Base-by-base conservation (phyloP, 2,888 invertebrate genomes). In the Leptodirus hochenwartii region DNA sequence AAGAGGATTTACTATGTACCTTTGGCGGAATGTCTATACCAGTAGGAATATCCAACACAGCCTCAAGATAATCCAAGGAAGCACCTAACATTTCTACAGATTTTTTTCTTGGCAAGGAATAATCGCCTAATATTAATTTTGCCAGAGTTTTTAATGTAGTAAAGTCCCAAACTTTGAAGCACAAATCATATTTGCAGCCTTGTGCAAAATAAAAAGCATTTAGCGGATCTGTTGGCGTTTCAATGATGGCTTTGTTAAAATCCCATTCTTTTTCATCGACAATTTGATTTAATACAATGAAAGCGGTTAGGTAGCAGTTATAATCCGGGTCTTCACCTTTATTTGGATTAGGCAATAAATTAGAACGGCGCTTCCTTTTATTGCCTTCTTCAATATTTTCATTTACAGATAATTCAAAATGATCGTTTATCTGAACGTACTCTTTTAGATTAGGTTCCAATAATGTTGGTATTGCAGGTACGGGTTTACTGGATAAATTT, bases 161-260 rank as follows among this genome's bases (percentile, higher is more conserved):
- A 34, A 60, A 57, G 38, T 70, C 66, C 29, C 70, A 58, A 1
- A 49, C 40, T 38, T 62, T 59, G 42, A 67, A 70, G 41, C 64
- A 65, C 47, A 73, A 55, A 10, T 62, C 60, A 36, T 67, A 66
- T 41, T 65, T 66, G 25, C 69, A 55, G 5, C 66, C 67, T 40
- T 65, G 52, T 5, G 55, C 52, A 3, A 62, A 56, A 44, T 72
- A 73, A 50, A 68, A 70, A 38, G 58, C 51, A 38, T 69, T 68
- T 20, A 71, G 51, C 5, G 62, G 49, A 25, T 62, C 59, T 2
- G 59, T 55, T 41, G 60, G 56, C 4, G 60, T 57, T 25, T 53
- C 51, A n/a, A n/a, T n/a, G n/a, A n/a, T 37, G 3, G 14, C 11
- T 1, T 14, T 20, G 14, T 14, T 30, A 15, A 36, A 37, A 4